A percentile compares a stretch with the other conserved stretches of the same genome.
Evolutionary conservation across 1,140 invertebrate species (phyloP).

Genomic region (Anoplophora glabripennis): DNA sequence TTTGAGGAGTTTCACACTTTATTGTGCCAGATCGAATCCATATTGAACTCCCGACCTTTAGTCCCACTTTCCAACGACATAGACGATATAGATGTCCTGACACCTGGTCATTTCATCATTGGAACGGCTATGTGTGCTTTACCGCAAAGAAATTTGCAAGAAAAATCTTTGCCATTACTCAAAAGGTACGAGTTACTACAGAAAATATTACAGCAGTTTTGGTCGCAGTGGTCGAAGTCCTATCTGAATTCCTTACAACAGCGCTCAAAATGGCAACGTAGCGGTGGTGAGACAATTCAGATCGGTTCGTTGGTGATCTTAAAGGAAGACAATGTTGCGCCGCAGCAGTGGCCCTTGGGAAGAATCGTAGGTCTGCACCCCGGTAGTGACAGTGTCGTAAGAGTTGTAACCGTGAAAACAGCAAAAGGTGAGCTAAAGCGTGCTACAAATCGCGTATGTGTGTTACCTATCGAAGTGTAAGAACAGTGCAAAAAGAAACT

Average conservation of each 20-base stretch:
- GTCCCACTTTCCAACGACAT: background rate
- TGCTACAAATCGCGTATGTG: background rate
- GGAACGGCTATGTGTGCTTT: background rate
- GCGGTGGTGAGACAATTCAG: background rate
- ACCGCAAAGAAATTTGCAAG: background rate
- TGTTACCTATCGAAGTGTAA: conserved; percentile 5
- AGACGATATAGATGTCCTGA: too few species aligned
- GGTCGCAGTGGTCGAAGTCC: too few species aligned
- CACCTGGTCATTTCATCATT: too few species aligned
- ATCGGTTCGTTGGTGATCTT: conserved; percentile 25
- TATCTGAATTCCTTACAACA: too few species aligned
- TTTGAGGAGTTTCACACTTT: conserved; percentile 17
- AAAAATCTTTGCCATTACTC: background rate
- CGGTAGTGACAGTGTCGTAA: conserved; percentile 24
- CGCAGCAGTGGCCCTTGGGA: conserved; percentile 31
- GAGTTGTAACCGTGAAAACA: conserved; percentile 28
- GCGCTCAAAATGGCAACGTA: too few species aligned
- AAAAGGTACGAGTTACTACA: too few species aligned
- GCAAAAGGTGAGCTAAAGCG: background rate
- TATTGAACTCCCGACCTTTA: conserved; percentile 6
- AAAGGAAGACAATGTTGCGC: conserved; percentile 31
- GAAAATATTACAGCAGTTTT: too few species aligned
- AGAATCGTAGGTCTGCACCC: conserved; percentile 27
- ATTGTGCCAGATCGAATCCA: background rate
- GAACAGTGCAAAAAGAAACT: too few species aligned